Percentiles rank a stretch among this genome's conserved stretches.
These are phyloP conservation scores for Pelmatolapia mariae DNA, from an alignment of 2,113 vertebrate genomes.

Conservation along the genomic window DNA sequence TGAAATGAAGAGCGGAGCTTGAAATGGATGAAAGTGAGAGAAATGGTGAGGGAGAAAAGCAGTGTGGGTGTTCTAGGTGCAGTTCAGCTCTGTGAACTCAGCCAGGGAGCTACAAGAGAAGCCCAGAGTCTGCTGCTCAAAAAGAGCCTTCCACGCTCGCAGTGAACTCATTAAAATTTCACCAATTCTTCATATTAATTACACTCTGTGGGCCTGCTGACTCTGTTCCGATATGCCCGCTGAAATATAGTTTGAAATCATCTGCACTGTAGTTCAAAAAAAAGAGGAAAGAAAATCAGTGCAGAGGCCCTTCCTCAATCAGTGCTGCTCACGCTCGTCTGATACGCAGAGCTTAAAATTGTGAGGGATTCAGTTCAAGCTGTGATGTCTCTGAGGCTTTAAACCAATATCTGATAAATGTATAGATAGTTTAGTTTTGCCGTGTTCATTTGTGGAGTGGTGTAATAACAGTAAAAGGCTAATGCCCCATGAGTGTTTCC, in stretches of 20 bases:
- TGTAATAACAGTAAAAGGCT: not conserved
- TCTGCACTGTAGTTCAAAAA: not conserved
- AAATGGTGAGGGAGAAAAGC: not conserved
- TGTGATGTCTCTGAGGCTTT: not conserved
- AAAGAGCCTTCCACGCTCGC: not conserved
- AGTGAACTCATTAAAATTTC: constrained; percentile 17
- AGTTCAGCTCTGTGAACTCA: not conserved
- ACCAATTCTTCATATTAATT: constrained; percentile 33
- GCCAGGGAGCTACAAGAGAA: not conserved
- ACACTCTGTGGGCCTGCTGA: not conserved
- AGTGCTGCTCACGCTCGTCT: not conserved
- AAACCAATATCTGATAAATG: not conserved
- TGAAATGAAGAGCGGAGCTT: constrained; percentile 1
- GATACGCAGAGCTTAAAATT: not conserved
- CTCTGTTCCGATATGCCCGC: not conserved
- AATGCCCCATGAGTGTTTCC: not conserved
- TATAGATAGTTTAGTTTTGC: not conserved
- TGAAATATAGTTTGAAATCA: not conserved
- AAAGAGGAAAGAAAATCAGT: not conserved
- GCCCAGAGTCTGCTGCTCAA: not conserved
- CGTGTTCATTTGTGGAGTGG: not conserved
- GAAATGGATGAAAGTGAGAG: not conserved
- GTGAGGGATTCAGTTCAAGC: not conserved
- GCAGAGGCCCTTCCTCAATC: not conserved
- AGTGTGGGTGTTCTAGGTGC: not conserved